phyloP scores from a whole-genome alignment of 2,888 invertebrate species.

The Ditylenchus weischeri region DNA sequence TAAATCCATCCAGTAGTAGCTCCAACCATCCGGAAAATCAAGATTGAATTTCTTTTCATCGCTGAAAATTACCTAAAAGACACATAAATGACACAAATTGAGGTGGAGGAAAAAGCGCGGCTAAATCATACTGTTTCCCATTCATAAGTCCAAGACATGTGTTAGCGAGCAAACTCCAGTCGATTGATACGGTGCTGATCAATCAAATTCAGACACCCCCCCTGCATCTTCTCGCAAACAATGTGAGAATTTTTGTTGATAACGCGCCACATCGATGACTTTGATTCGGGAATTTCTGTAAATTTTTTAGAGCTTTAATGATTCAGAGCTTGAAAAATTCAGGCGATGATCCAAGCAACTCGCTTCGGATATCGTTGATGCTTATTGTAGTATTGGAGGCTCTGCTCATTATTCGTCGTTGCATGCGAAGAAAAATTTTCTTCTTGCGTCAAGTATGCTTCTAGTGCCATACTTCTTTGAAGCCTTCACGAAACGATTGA shows the following conservation, averaged over 20 bases:
- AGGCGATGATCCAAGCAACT: conserved; percentile 3
- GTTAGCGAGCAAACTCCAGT: conserved; percentile 16
- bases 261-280: too few relatives aligned
- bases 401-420: neutral
- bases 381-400: conserved; percentile 1
- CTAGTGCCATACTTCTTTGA: conserved; percentile 7
- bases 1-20: conserved; percentile 34
- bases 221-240: conserved; percentile 14
- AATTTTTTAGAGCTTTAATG: too few relatives aligned
- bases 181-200: conserved; percentile 17
- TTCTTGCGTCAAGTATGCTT: conserved; percentile 2
- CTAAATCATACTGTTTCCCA: neutral
- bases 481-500: conserved; percentile 12
- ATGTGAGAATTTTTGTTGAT: conserved; percentile 12
- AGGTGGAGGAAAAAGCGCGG: neutral
- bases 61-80: conserved; percentile 31
- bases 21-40: conserved; percentile 40
- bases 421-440: neutral
- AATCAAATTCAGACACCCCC: conserved; percentile 9
- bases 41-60: conserved; percentile 45
- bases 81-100: conserved; percentile 6
- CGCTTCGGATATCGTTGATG: neutral
- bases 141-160: conserved; percentile 17
- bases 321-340: too few relatives aligned
- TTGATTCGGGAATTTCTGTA: too few relatives aligned